Evolutionary conservation across 2,113 vertebrate species (phyloP).

Genomic region (Morone chrysops): DNA sequence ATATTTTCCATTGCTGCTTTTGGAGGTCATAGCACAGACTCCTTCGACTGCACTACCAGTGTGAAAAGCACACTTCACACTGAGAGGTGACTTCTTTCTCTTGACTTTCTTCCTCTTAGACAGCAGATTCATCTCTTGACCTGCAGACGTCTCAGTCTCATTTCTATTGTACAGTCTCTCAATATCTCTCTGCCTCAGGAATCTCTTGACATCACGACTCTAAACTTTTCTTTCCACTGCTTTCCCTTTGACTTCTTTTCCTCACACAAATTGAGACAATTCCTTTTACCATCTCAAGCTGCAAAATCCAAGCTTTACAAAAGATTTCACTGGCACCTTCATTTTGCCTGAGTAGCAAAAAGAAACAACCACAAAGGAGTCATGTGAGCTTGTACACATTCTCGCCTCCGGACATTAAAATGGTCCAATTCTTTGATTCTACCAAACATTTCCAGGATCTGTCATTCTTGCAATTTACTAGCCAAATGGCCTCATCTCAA

Average conservation of each 20-base stretch:
- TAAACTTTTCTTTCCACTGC: slow-evolving; percentile 7
- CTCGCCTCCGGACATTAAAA: not conserved
- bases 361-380: slow-evolving; percentile 14
- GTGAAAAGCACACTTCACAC: slow-evolving; percentile 9
- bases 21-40: slow-evolving; percentile 40
- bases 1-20: slow-evolving; percentile 72
- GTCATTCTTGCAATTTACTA: slow-evolving; percentile 22
- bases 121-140: slow-evolving; percentile 32
- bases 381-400: slow-evolving; percentile 3
- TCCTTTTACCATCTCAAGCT: not conserved
- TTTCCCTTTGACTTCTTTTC: not conserved
- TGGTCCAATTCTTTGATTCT: not conserved
- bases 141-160: slow-evolving; percentile 1
- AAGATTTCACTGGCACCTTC: not conserved
- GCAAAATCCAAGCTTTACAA: not conserved
- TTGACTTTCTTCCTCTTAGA: slow-evolving; percentile 16
- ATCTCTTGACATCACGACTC: not conserved
- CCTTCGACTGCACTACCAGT: slow-evolving; percentile 9
- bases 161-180: slow-evolving; percentile 7
- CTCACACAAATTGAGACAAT: not conserved
- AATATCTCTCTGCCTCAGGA: slow-evolving; percentile 11
- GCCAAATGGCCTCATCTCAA: slow-evolving; percentile 44
- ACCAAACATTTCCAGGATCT: slow-evolving; percentile 22
- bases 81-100: slow-evolving; percentile 17
- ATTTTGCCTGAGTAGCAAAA: not conserved